Evolutionary conservation across 2,113 vertebrate genomes (phyloP).

Genomic region (Bettongia penicillata): DNA sequence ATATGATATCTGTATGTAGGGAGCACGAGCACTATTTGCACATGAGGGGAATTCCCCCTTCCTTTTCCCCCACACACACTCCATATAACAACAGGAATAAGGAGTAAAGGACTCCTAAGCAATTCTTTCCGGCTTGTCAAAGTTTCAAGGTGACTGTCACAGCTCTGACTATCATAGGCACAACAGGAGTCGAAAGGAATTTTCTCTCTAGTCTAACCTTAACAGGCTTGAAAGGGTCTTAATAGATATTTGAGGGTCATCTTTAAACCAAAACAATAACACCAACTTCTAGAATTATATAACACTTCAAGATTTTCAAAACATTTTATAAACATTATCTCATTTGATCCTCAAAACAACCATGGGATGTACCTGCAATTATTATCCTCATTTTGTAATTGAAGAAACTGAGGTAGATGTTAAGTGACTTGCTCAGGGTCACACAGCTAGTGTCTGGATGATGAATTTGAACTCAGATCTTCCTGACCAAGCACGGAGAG

Average conservation of each 20-base stretch:
- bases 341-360: background rate
- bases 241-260: background rate
- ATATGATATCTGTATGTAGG: background rate
- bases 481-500: background rate
- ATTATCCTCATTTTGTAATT: background rate
- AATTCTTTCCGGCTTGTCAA: background rate
- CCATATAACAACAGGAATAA: background rate
- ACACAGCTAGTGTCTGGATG: background rate
- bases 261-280: background rate
- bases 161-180: background rate
- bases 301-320: background rate
- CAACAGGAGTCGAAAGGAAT: background rate
- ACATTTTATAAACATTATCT: background rate
- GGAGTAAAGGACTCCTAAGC: background rate
- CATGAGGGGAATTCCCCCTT: background rate
- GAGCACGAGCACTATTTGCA: background rate
- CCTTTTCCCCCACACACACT: no score
- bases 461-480: background rate
- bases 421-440: background rate
- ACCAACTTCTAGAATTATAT: background rate
- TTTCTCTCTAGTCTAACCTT: background rate
- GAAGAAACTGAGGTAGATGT: background rate
- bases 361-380: background rate
- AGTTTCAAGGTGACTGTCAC: background rate
- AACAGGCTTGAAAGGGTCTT: background rate